These are phyloP conservation scores for Lasioglossum figueresi DNA, from an alignment of 2,888 invertebrate species.

Conservation along the genomic window DNA sequence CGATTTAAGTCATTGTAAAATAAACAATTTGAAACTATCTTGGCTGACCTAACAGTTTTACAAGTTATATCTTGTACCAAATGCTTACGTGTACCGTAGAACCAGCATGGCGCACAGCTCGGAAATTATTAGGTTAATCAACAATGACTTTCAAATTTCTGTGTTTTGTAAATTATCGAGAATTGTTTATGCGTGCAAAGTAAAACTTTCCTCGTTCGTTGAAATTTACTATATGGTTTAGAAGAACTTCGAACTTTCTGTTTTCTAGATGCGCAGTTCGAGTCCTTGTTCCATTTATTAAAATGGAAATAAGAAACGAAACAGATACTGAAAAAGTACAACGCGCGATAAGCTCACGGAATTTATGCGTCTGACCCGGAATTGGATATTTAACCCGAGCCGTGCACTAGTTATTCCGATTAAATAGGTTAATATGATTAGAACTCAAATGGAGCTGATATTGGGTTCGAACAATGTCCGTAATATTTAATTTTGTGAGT, in stretches of 20 bases:
- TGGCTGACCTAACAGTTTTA: too few relatives aligned
- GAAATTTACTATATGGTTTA: neutral
- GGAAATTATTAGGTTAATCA: neutral
- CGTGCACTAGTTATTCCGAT: neutral
- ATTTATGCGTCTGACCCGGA: neutral
- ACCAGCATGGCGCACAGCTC: neutral
- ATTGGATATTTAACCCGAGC: neutral
- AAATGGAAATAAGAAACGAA: slow-evolving; percentile 2
- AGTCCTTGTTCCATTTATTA: slow-evolving; percentile 10
- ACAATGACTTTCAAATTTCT: neutral
- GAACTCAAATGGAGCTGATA: neutral
- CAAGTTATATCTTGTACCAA: neutral
- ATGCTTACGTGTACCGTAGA: neutral
- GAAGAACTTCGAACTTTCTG: neutral
- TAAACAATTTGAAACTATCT: neutral
- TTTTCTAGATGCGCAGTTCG: neutral
- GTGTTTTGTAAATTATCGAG: neutral
- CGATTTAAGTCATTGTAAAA: neutral
- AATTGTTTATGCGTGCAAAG: neutral
- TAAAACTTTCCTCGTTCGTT: neutral
- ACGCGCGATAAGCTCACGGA: neutral
- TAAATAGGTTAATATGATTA: neutral
- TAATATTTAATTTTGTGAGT: neutral
- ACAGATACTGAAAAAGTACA: neutral
- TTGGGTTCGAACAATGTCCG: neutral